Base-by-base conservation (phyloP, 2,888 invertebrate genomes). In the Ormyrus labotus region DNA sequence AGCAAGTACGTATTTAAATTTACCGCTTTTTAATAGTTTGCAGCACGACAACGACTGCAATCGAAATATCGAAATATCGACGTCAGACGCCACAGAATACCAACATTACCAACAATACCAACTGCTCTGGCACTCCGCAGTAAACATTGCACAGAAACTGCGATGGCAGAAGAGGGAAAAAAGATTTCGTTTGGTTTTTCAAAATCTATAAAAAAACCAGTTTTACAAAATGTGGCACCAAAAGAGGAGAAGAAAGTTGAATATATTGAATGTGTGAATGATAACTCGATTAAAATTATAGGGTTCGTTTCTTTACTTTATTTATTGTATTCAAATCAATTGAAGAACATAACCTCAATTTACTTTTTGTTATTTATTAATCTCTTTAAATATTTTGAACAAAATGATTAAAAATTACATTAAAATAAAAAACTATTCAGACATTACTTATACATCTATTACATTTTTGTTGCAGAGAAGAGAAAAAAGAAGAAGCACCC, bases 161-260 rank as follows among this genome's bases (percentile, higher is more conserved):
- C 65, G 34, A 82, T 82, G 82, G 86, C 88, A 81, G 89, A 89
- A 60, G 94, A 94, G 84, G 90, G 91, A 72, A 96, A 96, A 84
- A 96, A 96, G 89, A 94, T 96, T 88, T 96, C 96, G 0, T 96
- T 96, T 89, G 94, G 95, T 68, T 96, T 96, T 91, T 94, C 92
- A 85, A 96, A 96, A 92, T 92, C 93, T 0, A 88, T 91, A 6
- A 94, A 93, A 85, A 94, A 93, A 86, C 84, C 92, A 6, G 90
- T 89, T 78, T 84, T 93, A 9, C 84, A 92, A 57, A 85, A 92
- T 60, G 87, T 85, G 69, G 84, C 87, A 83, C 83, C 87, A 53
- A 85, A 87, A 85, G 83, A 85, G n/a, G 89, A 91, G 69, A 93
- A 93, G 78, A 92, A 92, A 85, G 93, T 92, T 85, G 95, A 96